Evolutionary conservation across 2,797 vertebrate genomes (phyloP).

Genomic region (Ctenosaura bakeri): DNA sequence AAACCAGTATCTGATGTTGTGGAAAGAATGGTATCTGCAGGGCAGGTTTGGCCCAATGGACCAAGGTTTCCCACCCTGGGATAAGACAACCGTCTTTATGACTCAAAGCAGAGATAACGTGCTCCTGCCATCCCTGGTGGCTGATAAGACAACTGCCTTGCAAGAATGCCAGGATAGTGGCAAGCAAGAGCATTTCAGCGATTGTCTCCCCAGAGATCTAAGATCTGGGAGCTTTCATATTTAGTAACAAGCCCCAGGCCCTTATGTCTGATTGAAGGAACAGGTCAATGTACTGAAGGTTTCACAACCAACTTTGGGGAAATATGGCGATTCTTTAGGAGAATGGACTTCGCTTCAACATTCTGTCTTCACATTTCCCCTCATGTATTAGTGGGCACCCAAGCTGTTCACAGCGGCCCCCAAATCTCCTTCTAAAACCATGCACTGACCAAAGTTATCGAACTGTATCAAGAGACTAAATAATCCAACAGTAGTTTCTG

Average conservation of each 20-base stretch:
- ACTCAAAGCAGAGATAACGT: too few relatives aligned
- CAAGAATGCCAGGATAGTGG: too few relatives aligned
- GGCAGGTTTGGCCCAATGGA: too few relatives aligned
- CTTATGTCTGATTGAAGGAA: neutral
- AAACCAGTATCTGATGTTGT: too few relatives aligned
- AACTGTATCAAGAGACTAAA: neutral
- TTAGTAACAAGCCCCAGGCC: neutral
- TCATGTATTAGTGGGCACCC: neutral
- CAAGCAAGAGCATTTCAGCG: neutral
- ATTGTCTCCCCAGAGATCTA: too few relatives aligned
- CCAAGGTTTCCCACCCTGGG: too few relatives aligned
- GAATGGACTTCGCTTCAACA: too few relatives aligned
- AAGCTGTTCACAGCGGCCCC: neutral
- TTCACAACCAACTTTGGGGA: neutral
- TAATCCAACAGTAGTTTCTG: rapidly evolving
- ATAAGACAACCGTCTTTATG: too few relatives aligned
- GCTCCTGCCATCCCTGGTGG: too few relatives aligned
- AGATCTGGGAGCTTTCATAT: neutral
- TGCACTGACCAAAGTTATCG: neutral
- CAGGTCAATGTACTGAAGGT: too few relatives aligned
- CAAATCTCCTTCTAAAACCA: neutral
- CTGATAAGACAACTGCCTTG: too few relatives aligned
- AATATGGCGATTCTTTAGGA: neutral
- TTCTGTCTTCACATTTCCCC: neutral
- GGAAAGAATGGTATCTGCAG: too few relatives aligned